Percentiles rank a stretch among this genome's conserved stretches.
Conservation (phyloP, 2,113 vertebrate species). For the Rattus norvegicus region GRCr8 NC_086020.1:222346501-222347000, state of each 20-base stretch:
- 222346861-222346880: neutral
- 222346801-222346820: neutral
- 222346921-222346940: neutral
- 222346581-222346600: constrained; percentile 39
- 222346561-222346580: constrained; percentile 18
- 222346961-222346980: neutral
- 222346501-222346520: neutral
- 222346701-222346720: neutral
- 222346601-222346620: too few species aligned
- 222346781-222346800: neutral
- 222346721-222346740: neutral
- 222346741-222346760: neutral
- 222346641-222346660: neutral
- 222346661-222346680: neutral
- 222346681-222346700: neutral
- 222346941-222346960: neutral
- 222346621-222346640: neutral
- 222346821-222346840: neutral
- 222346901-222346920: neutral
- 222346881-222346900: neutral
- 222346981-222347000: neutral
- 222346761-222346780: neutral
- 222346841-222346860: neutral
- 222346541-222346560: neutral
- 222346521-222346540: neutral